Evolutionary conservation across 2,797 vertebrate genomes (phyloP), one percentile per base, ranked within the genome.

Genomic region (Lemur catta): DNA sequence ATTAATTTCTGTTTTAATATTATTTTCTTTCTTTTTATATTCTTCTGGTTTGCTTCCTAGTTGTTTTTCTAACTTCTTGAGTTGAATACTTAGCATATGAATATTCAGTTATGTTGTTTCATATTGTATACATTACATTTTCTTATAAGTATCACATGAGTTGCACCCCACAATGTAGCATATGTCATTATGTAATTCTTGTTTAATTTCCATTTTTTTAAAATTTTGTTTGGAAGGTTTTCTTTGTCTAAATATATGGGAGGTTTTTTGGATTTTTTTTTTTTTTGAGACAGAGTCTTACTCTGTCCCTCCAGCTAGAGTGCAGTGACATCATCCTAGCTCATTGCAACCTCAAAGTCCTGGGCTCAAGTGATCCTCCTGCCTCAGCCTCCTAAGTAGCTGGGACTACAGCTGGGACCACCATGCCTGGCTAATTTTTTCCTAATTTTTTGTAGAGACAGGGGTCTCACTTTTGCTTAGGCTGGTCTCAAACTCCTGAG

Each of bases 1-100:
- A 80, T 95, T 84, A 85, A 76, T 91, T 87, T 78, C 1, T 87
- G 20, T 65, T 96, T 84, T 87, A 28, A 63, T 90, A 80, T 74
- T 86, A 67, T 41, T 84, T 67, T 67, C 6, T 8, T 41, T 80
- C 82, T 6, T 61, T 89, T 57, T 79, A 65, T 17, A 71, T 84
- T 74, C 20, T 81, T 94, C 74, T 72, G 22, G 15, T 48, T 93
- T 78, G 28, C 24, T 69, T 89, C 22, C 72, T 52, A 18, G 24
- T 61, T 90, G 6, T 33, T 84, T 88, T 57, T 74, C 28, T 67
- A 93, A 76, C 15, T 76, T 85, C 4, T 63, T 93, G 8, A 67
- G 12, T 80, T 89, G 30, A 92, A 81, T 74, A 4, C 28, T 55
- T 79, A 61, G 46, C 14, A 41, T 24, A 38, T 33, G 35, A 87